Evolutionary conservation across 2,113 vertebrate species (phyloP), one percentile per base, ranked within the genome.

Genomic region (Spea bombifrons): DNA sequence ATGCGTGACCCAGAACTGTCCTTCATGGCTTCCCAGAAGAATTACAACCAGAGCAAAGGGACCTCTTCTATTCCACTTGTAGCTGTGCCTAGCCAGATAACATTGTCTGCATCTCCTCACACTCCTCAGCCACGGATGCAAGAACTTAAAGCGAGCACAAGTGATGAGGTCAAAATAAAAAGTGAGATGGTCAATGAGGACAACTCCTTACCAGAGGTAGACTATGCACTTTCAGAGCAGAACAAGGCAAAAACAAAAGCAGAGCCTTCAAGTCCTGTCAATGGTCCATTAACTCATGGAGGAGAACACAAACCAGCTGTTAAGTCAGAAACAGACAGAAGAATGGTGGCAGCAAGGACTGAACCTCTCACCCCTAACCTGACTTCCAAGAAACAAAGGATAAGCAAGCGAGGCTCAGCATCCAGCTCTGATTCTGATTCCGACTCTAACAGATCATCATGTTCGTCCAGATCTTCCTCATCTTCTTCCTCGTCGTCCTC

Each of bases 1-100:
- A 94, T 99, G 75, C 91, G 97, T 73, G 97, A 99, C 85, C 96
- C 97, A 0, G 97, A 99, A 66, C 95, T 99, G 17, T 94, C 95
- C 0, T 99, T 99, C 84, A 97, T 97, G 93, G 86, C 91, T 10
- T 94, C 96, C 59, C 97, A 99, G 65, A 94, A 94, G 84, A 96
- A 86, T 86, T 98, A 95, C 87, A 99, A 94, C 90, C 96, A 97
- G 81, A 96, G 88, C 66, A 98, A 95, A 88, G 84, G 93, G 30
- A 78, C 91, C 0, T 90, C 90, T 65, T 86, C 94, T 81, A 91
- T 93, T 52, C 92, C 96, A 0, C 92, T 96, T 59, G 80, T 93
- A 64, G 94, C 94, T 83, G 94, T 93, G 84, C 94, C 92, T 83
- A 89, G 91, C 78, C 93, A 91, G 87, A 88, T 90, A 76, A 87